These are phyloP conservation scores for Heterotis niloticus DNA, from an alignment of 2,113 vertebrate species.

Conservation along the genomic window DNA sequence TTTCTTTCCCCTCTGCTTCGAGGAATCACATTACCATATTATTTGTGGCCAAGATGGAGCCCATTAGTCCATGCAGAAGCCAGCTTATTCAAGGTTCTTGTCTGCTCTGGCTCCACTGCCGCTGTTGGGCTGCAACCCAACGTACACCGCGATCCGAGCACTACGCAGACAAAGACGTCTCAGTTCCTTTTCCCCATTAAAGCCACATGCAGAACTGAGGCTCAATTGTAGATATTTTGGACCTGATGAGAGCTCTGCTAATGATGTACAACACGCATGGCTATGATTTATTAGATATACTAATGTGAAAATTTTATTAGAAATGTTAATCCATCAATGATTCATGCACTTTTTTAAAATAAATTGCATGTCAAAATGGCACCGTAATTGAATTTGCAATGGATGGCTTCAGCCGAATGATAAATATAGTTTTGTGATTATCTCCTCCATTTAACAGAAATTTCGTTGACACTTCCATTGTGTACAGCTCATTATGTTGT, in stretches of 20 bases:
- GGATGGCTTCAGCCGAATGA: slow-evolving; percentile 3
- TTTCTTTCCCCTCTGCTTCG: background rate
- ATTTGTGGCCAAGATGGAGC: slow-evolving; percentile 1
- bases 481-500: background rate
- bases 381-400: slow-evolving; percentile 10
- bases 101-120: background rate
- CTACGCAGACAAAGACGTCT: background rate
- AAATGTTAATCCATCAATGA: background rate
- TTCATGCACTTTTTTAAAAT: slow-evolving; percentile 1
- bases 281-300: background rate
- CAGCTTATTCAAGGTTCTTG: background rate
- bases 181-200: background rate
- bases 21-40: slow-evolving; percentile 2
- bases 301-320: background rate
- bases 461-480: background rate
- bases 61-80: background rate
- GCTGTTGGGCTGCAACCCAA: background rate
- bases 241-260: background rate
- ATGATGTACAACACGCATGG: background rate
- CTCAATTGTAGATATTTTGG: background rate
- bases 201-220: too few species aligned
- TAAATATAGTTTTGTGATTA: slow-evolving; percentile 3
- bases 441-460: slow-evolving; percentile 24
- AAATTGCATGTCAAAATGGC: background rate
- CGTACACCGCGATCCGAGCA: background rate